A percentile compares a stretch with the other conserved stretches of the same genome.
Evolutionary conservation across 2,888 invertebrate species (phyloP).

Genomic region (Automeris io): DNA sequence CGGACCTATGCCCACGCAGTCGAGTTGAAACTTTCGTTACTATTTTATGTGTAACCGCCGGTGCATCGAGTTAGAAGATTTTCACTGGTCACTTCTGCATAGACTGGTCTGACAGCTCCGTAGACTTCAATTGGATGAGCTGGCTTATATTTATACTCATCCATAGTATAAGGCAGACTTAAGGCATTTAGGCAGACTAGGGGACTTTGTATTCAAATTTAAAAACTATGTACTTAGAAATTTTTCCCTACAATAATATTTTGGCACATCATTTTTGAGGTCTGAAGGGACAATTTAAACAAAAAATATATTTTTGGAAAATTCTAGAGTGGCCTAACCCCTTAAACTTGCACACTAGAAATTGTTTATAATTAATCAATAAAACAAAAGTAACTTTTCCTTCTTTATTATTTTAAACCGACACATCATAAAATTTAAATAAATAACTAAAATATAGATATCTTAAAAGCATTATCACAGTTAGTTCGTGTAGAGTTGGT

Average conservation of each 20-base stretch:
- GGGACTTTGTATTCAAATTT: no score
- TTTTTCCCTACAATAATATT: no score
- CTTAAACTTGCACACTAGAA: background rate
- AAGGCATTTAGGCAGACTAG: no score
- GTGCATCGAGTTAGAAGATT: no score
- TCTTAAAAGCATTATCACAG: constrained; percentile 6
- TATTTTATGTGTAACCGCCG: no score
- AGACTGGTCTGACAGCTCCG: no score
- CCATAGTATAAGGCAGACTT: no score
- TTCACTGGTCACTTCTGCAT: no score
- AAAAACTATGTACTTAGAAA: no score
- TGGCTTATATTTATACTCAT: background rate
- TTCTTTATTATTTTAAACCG: background rate
- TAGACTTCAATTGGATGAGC: background rate
- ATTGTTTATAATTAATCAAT: background rate
- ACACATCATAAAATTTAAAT: background rate
- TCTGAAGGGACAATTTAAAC: background rate
- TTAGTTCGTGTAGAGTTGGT: constrained; percentile 25
- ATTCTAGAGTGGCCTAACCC: background rate
- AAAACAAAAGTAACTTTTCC: background rate
- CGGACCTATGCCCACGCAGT: no score
- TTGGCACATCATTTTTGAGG: background rate
- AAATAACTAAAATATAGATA: constrained; percentile 3
- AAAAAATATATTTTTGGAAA: background rate
- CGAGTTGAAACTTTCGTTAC: no score